Conservation (phyloP, 2,113 vertebrate species). For the Riparia riparia region DNA sequence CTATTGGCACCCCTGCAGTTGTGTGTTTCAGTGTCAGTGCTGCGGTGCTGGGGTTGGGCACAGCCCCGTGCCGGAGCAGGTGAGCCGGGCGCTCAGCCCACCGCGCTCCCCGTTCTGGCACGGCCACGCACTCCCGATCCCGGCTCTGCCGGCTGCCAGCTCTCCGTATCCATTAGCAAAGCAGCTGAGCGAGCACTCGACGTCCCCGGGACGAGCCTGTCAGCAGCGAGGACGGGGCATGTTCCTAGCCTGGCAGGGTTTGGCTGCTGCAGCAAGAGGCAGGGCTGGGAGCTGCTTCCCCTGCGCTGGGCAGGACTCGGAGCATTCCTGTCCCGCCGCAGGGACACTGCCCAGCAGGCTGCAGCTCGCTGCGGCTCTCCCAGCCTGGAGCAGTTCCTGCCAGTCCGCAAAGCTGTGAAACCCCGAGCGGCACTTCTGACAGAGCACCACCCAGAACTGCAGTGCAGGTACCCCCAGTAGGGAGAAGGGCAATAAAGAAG, state of each 20-base stretch:
- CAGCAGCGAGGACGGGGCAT: neutral
- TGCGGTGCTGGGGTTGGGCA: rapidly evolving
- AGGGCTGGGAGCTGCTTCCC: neutral
- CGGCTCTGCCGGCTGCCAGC: neutral
- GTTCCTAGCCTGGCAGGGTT: neutral
- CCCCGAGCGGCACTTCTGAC: neutral
- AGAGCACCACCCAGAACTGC: neutral
- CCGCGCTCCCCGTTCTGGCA: neutral
- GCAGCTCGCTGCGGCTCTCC: neutral
- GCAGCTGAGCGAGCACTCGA: neutral
- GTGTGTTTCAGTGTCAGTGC: neutral
- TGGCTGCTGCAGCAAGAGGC: neutral
- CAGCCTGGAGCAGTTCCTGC: neutral
- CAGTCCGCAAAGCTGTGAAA: neutral
- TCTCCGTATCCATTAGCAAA: neutral
- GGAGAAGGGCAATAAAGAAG: neutral
- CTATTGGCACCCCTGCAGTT: neutral
- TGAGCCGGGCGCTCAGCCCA: rapidly evolving
- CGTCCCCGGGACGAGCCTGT: neutral
- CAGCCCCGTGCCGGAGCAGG: neutral
- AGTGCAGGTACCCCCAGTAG: rapidly evolving
- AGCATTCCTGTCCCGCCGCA: neutral
- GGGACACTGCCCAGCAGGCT: rapidly evolving
- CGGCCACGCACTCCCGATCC: neutral
- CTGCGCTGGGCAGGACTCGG: neutral